Evolutionary conservation across 1,140 invertebrate genomes (phyloP), one percentile per base, ranked within the genome.

Genomic region (Probaryconus sp.): DNA sequence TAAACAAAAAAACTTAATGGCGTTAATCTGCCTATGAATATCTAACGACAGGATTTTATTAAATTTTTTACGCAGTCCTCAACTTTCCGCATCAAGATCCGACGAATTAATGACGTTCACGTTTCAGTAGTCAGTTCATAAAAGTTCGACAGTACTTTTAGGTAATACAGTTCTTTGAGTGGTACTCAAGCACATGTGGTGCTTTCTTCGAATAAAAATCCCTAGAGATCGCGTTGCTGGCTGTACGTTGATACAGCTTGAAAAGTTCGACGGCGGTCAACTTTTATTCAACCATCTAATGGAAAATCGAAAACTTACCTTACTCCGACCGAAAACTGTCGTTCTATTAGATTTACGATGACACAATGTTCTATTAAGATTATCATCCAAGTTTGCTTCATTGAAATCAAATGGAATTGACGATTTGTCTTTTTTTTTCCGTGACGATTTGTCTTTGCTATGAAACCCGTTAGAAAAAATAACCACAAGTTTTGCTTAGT

Each of bases 171-270:
- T 75, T 75, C 26, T 31, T 42, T 42, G 65, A 63, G 63, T 74
- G 71, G 35, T 37, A 48, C 71, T 74, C 71, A 56, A 61, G 53
- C 53, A 75, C 65, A 65, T 43, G 53, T 69, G 72, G 7, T 50
- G 58, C 51, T 69, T 75, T 75, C 64, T 64, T 75, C 51, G 64
- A 69, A 75, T 69, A 68, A 68, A 69, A 68, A 63, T 69, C 65
- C 65, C 58, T 31, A 28, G 71, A 53, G 64, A 64, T 56, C 55
- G 53, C 38, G 28, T 37, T 26, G 5, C 43, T 30, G 50, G 11
- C 28, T 13, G 35, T 18, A 33, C 51, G 45, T 58, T 51, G 51
- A 61, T 61, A 55, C 72, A 56, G 35, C 38, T 33, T 13, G 21
- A 18, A 63, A 67, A 68, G 35, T 75, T 75, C 56, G 33, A 56